phyloP scores from a whole-genome alignment of 1,140 invertebrate species.

The Rhopalosiphum maidis region DNA sequence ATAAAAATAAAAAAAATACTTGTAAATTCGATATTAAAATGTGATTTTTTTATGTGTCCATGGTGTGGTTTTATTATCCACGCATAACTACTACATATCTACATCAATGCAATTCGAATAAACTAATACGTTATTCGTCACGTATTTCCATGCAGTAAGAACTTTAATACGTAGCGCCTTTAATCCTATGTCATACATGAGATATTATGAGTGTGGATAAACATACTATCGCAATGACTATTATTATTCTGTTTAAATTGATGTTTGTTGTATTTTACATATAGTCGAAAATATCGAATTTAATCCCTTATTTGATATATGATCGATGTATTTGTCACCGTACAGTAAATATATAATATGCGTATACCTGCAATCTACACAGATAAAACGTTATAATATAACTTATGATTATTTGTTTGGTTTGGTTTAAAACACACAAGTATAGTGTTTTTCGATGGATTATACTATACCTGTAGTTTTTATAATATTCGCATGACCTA shows the following conservation, averaged over 20 bases:
- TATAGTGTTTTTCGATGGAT: not conserved
- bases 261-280: constrained; percentile 11
- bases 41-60: not conserved
- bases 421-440: not conserved
- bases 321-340: not conserved
- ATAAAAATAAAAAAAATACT: not conserved
- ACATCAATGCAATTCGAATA: not conserved
- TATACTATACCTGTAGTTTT: not conserved
- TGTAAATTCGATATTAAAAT: not conserved
- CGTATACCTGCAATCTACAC: not conserved
- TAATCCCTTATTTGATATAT: not conserved
- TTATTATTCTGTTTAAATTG: not conserved
- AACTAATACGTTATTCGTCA: constrained; percentile 7
- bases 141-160: not conserved
- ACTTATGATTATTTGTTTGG: not conserved
- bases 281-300: not conserved
- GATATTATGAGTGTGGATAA: not conserved
- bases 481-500: not conserved
- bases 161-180: not conserved
- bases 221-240: not conserved
- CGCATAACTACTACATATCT: not conserved
- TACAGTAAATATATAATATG: not conserved
- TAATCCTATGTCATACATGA: constrained; percentile 1
- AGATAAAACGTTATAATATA: not conserved
- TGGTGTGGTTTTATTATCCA: not conserved